A percentile compares a stretch with the other conserved stretches of the same genome.
Conservation (phyloP, 1,140 invertebrate genomes). For the Aphelinus atriplicis region DNA sequence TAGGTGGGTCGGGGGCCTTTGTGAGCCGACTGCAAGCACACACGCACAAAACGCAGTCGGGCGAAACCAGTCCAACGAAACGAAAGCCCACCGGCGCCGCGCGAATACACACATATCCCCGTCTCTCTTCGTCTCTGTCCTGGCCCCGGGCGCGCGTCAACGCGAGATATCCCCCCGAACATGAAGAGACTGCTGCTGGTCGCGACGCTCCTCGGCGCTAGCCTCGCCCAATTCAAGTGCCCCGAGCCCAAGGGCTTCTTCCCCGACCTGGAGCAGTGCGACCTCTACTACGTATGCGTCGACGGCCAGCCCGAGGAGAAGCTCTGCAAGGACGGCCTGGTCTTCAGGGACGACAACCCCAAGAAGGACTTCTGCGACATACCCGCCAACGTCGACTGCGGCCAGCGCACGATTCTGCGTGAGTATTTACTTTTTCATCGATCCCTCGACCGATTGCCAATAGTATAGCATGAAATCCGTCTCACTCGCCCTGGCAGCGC, state of each 20-base stretch:
- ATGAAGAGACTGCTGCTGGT: background rate
- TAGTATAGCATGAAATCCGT: background rate
- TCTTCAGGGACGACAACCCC: slow-evolving; percentile 80
- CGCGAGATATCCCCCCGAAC: no score
- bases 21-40: slow-evolving; percentile 53
- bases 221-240: slow-evolving; percentile 70
- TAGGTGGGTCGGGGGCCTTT: slow-evolving; percentile 18
- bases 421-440: slow-evolving; percentile 62
- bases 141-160: no score
- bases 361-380: slow-evolving; percentile 82
- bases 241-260: slow-evolving; percentile 81
- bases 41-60: slow-evolving; percentile 53
- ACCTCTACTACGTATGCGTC: slow-evolving; percentile 82
- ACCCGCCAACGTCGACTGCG: slow-evolving; percentile 82
- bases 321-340: slow-evolving; percentile 83
- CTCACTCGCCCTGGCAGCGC: background rate
- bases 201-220: background rate
- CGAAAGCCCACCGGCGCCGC: background rate
- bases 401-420: slow-evolving; percentile 79
- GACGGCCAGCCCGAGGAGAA: slow-evolving; percentile 75
- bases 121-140: no score
- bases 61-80: slow-evolving; percentile 57
- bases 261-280: slow-evolving; percentile 81
- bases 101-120: no score
- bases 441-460: no score